Conservation (phyloP, 2,888 invertebrate species). For the Mythimna vitellina region DNA sequence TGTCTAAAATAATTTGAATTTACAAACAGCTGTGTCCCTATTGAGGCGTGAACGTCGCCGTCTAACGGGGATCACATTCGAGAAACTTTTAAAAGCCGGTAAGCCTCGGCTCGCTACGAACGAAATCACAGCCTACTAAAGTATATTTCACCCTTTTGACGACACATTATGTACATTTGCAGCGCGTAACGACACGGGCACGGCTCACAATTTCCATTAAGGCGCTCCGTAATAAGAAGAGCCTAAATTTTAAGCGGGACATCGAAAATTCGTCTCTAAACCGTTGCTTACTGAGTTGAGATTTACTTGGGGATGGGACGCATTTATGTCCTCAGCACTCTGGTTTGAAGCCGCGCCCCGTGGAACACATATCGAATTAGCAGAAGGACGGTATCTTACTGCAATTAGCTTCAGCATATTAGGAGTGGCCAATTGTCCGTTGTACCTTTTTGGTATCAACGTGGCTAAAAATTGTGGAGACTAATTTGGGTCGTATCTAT, state of each 20-base stretch:
- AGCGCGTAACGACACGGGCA: conserved; percentile 89
- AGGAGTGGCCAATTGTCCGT: conserved; percentile 79
- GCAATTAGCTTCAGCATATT: conserved; percentile 89
- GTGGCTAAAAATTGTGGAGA: conserved; percentile 47
- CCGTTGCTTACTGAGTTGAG: conserved; percentile 56
- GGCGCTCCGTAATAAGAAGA: conserved; percentile 77
- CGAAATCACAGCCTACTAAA: conserved; percentile 88
- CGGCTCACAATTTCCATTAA: conserved; percentile 90
- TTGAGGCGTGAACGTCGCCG: conserved; percentile 66
- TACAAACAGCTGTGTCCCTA: conserved; percentile 59
- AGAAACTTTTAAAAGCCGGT: conserved; percentile 85
- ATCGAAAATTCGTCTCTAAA: conserved; percentile 75
- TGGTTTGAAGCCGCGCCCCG: conserved; percentile 79
- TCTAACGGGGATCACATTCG: conserved; percentile 80
- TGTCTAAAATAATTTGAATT: conserved; percentile 62
- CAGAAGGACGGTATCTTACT: conserved; percentile 89
- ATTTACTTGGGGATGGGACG: conserved; percentile 54
- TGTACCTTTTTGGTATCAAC: conserved; percentile 56
- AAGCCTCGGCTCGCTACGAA: conserved; percentile 80
- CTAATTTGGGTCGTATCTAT: conserved; percentile 47
- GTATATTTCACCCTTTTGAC: conserved; percentile 90
- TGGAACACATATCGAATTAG: conserved; percentile 90
- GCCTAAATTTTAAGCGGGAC: conserved; percentile 75
- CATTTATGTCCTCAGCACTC: conserved; percentile 74
- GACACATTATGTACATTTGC: conserved; percentile 90